Conservation (phyloP, 2,888 invertebrate genomes). For the Drosophila greeni region DNA sequence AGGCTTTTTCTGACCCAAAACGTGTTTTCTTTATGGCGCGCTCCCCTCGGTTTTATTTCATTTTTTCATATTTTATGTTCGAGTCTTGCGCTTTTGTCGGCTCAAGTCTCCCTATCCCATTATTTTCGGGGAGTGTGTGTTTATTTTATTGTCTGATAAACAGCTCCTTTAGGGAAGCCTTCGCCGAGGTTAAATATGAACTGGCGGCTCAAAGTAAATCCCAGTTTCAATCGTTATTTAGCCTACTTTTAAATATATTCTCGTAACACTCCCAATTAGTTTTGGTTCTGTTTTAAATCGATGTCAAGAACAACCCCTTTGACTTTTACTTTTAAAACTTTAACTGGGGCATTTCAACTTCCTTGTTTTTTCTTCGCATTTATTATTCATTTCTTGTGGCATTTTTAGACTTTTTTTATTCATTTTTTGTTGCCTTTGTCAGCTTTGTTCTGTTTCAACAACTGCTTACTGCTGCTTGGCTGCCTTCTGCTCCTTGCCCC, state of each 20-base stretch:
- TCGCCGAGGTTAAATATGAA: conserved; percentile 29
- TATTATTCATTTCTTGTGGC: conserved; percentile 61
- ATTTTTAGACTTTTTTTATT: conserved; percentile 27
- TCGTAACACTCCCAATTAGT: background rate
- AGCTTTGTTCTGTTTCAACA: conserved; percentile 47
- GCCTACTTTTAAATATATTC: background rate
- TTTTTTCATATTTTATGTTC: conserved; percentile 39
- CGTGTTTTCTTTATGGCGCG: conserved; percentile 39
- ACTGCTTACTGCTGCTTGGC: conserved; percentile 34
- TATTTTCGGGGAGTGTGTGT: conserved; percentile 59
- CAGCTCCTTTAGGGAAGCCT: conserved; percentile 54
- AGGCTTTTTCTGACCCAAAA: conserved; percentile 34
- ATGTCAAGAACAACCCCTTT: conserved; percentile 8
- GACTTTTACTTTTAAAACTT: conserved; percentile 27
- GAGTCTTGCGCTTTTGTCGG: conserved; percentile 43
- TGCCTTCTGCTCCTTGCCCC: conserved; percentile 12
- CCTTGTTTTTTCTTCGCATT: conserved; percentile 41
- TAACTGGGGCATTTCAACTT: conserved; percentile 18
- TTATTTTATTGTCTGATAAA: conserved; percentile 74
- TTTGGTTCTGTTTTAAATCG: conserved; percentile 3
- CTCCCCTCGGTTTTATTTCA: conserved; percentile 11
- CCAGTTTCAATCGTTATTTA: background rate
- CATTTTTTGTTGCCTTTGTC: conserved; percentile 30
- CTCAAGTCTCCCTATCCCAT: conserved; percentile 6
- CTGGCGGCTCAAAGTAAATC: conserved; percentile 13